phyloP scores from a whole-genome alignment of 2,113 vertebrate species.

The Pan troglodytes region NHGRI_mPanTro3-v2.1_pri NC_072398.2:159413001-159413500 shows the following conservation, averaged over 20 bases:
- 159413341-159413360: neutral
- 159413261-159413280: neutral
- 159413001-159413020: neutral
- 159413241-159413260: neutral
- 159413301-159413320: neutral
- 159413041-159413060: neutral
- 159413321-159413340: neutral
- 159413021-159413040: neutral
- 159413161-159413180: neutral
- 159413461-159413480: neutral
- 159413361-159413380: neutral
- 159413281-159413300: neutral
- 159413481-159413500: neutral
- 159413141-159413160: neutral
- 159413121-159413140: neutral
- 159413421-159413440: neutral
- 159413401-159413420: neutral
- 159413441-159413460: neutral
- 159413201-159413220: neutral
- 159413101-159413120: neutral
- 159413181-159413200: neutral
- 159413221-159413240: neutral
- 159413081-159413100: neutral
- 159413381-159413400: neutral
- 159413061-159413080: neutral